phyloP scores from a whole-genome alignment of 1,140 invertebrate species.

The Sitobion miscanthi region DNA sequence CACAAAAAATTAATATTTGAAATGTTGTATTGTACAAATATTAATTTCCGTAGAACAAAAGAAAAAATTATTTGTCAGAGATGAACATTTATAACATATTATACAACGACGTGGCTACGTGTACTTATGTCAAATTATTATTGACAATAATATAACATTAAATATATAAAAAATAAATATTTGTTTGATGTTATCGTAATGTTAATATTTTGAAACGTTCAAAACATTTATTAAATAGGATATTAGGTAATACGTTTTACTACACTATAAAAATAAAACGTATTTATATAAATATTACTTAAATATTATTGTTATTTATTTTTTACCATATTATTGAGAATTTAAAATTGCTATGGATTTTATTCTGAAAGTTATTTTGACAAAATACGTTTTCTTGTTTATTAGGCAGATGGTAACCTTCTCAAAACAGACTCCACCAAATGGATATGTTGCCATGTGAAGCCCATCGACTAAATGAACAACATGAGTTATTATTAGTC shows the following conservation, averaged over 20 bases:
- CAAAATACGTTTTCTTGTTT: not conserved
- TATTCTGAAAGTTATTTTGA: not conserved
- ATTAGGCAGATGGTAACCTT: not conserved
- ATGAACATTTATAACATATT: not conserved
- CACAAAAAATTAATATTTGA: not conserved
- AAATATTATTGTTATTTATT: not conserved
- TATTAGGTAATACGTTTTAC: not conserved
- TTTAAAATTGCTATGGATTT: not conserved
- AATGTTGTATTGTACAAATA: not conserved
- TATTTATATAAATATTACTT: not conserved
- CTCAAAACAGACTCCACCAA: not conserved
- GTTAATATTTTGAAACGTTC: not conserved
- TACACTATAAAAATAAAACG: not conserved
- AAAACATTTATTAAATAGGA: not conserved
- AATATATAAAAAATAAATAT: not conserved
- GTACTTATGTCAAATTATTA: not conserved
- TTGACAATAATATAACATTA: not conserved
- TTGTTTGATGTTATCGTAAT: not conserved
- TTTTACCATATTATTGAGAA: not conserved
- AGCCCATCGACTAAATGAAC: not conserved
- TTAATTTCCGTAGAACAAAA: not conserved
- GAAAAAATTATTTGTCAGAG: not conserved
- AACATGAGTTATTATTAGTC: slow-evolving; percentile 35
- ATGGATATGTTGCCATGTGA: not conserved
- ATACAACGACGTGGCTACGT: too few relatives aligned